phyloP scores from a whole-genome alignment of 2,888 invertebrate species.

The Synergus japonicus region DNA sequence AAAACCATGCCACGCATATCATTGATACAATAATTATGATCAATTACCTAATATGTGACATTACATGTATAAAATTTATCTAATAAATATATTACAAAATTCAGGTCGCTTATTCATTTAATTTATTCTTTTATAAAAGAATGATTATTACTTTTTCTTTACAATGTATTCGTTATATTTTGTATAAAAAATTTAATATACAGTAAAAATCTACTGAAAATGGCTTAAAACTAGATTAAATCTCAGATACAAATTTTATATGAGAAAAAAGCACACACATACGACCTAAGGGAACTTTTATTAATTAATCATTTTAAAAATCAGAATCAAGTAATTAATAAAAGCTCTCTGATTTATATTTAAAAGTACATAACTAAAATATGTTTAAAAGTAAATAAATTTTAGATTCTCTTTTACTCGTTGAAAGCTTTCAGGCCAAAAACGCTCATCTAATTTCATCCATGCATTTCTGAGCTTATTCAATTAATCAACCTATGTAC shows the following conservation, averaged over 20 bases:
- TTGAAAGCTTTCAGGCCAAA: not conserved
- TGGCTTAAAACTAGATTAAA: not conserved
- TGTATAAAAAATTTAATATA: not conserved
- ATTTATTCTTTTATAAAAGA: not conserved
- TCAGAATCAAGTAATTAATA: not conserved
- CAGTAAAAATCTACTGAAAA: not conserved
- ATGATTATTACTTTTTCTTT: not conserved
- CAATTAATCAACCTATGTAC: not conserved
- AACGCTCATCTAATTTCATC: not conserved
- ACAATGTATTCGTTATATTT: not conserved
- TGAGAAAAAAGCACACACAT: not conserved
- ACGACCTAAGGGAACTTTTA: not conserved
- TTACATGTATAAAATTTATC: slow-evolving; percentile 70
- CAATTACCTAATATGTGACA: slow-evolving; percentile 20
- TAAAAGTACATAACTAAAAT: not conserved
- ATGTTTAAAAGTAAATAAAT: not conserved
- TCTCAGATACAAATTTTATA: not conserved
- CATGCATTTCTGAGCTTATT: not conserved
- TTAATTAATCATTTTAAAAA: not conserved
- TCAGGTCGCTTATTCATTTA: slow-evolving; percentile 16
- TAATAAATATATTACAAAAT: slow-evolving; percentile 65
- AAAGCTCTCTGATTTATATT: not conserved
- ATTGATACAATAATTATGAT: slow-evolving; percentile 48
- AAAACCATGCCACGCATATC: slow-evolving; percentile 62
- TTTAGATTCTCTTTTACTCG: not conserved